Percentiles rank a stretch among this genome's conserved stretches.
Evolutionary conservation across 2,113 vertebrate species (phyloP).

Genomic region (Rhabdornis inornatus): DNA sequence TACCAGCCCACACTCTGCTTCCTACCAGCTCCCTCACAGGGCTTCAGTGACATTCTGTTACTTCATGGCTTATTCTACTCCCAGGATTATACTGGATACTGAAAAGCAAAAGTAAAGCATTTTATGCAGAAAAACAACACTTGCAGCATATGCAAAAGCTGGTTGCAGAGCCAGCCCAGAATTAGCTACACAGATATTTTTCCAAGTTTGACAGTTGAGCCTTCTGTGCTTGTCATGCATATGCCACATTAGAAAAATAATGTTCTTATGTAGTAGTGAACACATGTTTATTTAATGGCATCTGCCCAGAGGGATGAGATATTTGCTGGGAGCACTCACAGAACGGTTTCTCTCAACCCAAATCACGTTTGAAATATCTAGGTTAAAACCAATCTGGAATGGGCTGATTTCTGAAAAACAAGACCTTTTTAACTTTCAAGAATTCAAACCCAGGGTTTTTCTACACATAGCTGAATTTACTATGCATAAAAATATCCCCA

Average conservation of each 20-base stretch:
- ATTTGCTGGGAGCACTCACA: constrained; percentile 57
- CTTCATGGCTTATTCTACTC: not conserved
- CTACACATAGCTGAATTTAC: not conserved
- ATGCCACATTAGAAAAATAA: constrained; percentile 66
- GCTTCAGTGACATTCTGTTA: not conserved
- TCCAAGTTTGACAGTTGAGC: constrained; percentile 58
- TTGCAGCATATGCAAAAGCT: constrained; percentile 22
- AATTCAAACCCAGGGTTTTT: not conserved
- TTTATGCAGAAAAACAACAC: constrained; percentile 37
- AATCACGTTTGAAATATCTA: constrained; percentile 62
- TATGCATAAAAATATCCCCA: not conserved
- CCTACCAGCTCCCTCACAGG: not conserved
- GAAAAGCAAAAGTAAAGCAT: constrained; percentile 23
- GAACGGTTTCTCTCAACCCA: constrained; percentile 50
- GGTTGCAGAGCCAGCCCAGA: constrained; percentile 30
- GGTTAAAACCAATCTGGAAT: constrained; percentile 44
- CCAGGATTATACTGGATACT: not conserved
- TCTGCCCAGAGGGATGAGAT: constrained; percentile 64
- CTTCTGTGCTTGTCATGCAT: constrained; percentile 64
- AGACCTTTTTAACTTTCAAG: not conserved
- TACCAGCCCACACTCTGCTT: not conserved
- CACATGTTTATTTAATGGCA: constrained; percentile 72
- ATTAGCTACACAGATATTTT: constrained; percentile 56
- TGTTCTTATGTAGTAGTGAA: constrained; percentile 61
- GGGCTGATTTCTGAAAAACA: constrained; percentile 20